Evolutionary conservation across 2,113 vertebrate genomes (phyloP).

Genomic region (Aleadryas rufinucha): DNA sequence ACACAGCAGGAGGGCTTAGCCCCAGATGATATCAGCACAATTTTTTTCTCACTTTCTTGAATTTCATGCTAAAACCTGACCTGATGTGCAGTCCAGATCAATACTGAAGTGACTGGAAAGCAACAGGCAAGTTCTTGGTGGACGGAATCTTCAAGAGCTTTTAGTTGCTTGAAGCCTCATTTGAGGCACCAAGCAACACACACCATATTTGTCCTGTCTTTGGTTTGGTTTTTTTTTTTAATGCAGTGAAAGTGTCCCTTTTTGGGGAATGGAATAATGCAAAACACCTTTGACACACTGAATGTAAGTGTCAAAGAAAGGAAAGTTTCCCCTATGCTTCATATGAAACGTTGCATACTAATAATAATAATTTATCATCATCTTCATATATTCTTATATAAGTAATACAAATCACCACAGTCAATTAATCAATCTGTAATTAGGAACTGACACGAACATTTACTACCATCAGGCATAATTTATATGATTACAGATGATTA

Average conservation of each 20-base stretch:
- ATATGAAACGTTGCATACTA: neutral
- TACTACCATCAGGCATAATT: conserved; percentile 84
- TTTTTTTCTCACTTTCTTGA: neutral
- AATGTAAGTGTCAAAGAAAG: neutral
- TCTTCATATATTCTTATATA: conserved; percentile 74
- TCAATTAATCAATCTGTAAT: conserved; percentile 82
- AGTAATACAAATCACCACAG: conserved; percentile 71
- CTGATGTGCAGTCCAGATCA: neutral
- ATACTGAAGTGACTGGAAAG: neutral
- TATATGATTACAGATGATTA: conserved; percentile 85
- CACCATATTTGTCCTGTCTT: neutral
- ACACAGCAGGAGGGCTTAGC: neutral
- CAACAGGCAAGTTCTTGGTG: neutral
- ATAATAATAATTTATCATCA: conserved; percentile 67
- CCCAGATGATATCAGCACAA: neutral
- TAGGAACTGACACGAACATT: conserved; percentile 79
- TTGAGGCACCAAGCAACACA: neutral
- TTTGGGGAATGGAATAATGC: neutral
- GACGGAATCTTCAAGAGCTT: neutral
- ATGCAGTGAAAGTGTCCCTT: neutral
- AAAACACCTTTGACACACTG: neutral
- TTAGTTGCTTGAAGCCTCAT: neutral
- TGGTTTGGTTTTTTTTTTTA: neutral
- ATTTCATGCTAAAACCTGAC: neutral
- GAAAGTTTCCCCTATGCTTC: conserved; percentile 26